Evolutionary conservation across 2,888 invertebrate genomes (phyloP).

Genomic region (Lasioglossum villosulum): DNA sequence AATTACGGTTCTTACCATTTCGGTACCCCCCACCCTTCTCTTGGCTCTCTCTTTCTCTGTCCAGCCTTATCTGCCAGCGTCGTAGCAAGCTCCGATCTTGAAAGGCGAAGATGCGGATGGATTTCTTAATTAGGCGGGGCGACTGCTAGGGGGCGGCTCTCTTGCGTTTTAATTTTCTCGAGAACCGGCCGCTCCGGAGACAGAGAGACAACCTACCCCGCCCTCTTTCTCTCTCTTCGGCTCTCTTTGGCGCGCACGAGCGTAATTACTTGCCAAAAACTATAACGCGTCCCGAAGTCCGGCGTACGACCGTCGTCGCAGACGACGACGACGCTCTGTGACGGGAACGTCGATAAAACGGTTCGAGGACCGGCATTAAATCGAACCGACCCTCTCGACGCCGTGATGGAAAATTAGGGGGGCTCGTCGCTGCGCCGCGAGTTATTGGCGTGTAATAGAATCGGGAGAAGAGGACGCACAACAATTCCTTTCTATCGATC

Average conservation of each 20-base stretch:
- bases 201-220: background rate
- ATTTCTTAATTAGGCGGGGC: conserved; percentile 71
- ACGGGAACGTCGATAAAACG: conserved; percentile 30
- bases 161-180: conserved; percentile 65
- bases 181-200: conserved; percentile 19
- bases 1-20: conserved; percentile 79
- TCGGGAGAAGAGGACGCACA: conserved; percentile 21
- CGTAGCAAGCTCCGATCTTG: conserved; percentile 57
- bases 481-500: conserved; percentile 56
- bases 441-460: conserved; percentile 57
- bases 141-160: conserved; percentile 33
- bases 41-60: conserved; percentile 25
- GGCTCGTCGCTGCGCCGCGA: conserved; percentile 31
- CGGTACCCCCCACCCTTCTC: conserved; percentile 53
- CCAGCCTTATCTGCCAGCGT: conserved; percentile 47
- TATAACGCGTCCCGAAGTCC: conserved; percentile 34
- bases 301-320: background rate
- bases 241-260: conserved; percentile 20
- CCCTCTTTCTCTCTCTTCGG: background rate
- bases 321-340: background rate
- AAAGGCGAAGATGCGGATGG: conserved; percentile 70
- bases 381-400: conserved; percentile 24
- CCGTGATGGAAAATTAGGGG: conserved; percentile 47
- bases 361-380: conserved; percentile 24
- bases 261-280: conserved; percentile 56